These are phyloP conservation scores for Hemicordylus capensis DNA, from an alignment of 2,113 vertebrate species.

Conservation along the genomic window DNA sequence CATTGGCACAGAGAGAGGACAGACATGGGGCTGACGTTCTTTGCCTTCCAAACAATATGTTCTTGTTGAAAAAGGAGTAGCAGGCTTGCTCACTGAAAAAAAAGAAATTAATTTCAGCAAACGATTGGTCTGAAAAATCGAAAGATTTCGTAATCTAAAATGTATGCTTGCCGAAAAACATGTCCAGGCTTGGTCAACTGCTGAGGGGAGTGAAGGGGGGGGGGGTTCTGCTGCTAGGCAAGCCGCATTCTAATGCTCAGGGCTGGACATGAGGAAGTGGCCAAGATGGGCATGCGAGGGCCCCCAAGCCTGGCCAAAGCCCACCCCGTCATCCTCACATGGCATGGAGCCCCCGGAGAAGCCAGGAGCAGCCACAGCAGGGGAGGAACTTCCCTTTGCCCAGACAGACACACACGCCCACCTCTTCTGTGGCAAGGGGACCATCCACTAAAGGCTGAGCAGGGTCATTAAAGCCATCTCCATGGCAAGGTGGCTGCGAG, in stretches of 20 bases:
- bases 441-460: background rate
- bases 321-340: accelerated
- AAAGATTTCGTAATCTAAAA: background rate
- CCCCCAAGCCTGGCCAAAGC: background rate
- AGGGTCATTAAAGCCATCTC: background rate
- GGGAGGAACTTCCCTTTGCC: background rate
- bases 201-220: no score
- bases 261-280: background rate
- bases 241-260: background rate
- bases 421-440: background rate
- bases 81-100: background rate
- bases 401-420: no score
- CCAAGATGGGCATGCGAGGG: accelerated
- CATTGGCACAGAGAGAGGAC: no score
- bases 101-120: background rate
- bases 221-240: no score
- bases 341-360: background rate
- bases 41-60: background rate
- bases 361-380: no score
- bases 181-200: no score
- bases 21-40: background rate
- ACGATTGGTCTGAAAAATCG: background rate
- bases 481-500: background rate
- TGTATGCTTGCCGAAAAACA: background rate
- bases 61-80: background rate